Base-by-base conservation (phyloP, 2,888 invertebrate species). In the Limenitis camilla region DNA sequence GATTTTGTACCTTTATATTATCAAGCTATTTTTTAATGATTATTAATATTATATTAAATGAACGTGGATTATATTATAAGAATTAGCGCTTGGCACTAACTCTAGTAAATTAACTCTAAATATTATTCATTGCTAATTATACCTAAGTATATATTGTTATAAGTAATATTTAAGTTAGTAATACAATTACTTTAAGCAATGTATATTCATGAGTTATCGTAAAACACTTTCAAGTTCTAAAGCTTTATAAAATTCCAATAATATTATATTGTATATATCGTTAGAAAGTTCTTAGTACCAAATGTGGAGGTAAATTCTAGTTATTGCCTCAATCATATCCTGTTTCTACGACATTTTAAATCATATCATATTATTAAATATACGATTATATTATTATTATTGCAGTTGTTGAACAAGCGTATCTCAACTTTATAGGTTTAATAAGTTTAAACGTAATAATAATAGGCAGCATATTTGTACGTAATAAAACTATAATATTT, bases 251-350 rank as follows among this genome's bases (percentile, higher is more conserved):
- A 78, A 74, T 69, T 66, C 52, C 45, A 50, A 51, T 55, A 41
- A 50, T 68, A 33, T 33, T 36, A 43, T 69, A 70, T 67, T 66
- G 64, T 65, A 60, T 58, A 62, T 59, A 67, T 63, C 50, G 64
- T 65, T 9, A 73, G 65, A 76, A 76, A 74, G 65, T 66, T 65
- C 65, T 76, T 72, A 70, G 55, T 63, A 68, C 55, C 67, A 72
- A 75, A 70, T 73, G 72, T 66, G 55, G 60, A 59, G 66, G 61
- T 67, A 71, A 71, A 61, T 64, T 53, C 73, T 81, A 76, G 63
- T 80, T 83, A 81, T 82, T 81, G 81, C 82, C 78, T 71, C 65
- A 72, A 65, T 72, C 60, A 63, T 50, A 53, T 29, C 42, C 43
- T 48, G 54, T 11, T 46, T 52, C 41, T 35, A 44, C 48, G 44